These are phyloP conservation scores for Hyles euphorbiae DNA, from an alignment of 1,140 invertebrate species.

Conservation along the genomic window DNA sequence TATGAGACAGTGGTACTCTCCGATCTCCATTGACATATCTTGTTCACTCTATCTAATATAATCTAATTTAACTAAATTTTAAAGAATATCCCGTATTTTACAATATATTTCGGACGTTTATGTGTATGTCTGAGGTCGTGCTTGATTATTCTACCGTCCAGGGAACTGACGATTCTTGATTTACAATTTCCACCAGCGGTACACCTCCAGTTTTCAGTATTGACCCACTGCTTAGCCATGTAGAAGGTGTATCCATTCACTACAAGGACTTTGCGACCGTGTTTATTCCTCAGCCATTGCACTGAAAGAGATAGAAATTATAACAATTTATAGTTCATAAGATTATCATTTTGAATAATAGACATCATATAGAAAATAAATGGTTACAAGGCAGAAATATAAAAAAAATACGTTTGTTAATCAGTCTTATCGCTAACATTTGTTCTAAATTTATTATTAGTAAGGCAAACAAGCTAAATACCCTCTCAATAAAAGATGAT, in stretches of 20 bases:
- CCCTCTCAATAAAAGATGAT: no score
- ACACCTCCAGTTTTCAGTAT: background rate
- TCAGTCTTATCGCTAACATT: background rate
- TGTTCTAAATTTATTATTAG: background rate
- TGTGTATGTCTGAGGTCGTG: background rate
- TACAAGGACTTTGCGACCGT: background rate
- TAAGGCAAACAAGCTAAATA: no score
- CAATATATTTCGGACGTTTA: background rate
- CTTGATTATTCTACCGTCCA: background rate
- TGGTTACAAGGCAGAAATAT: background rate
- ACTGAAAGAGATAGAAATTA: conserved; percentile 1
- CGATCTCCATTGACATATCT: no score
- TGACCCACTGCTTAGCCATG: background rate
- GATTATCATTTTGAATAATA: background rate
- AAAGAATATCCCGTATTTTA: background rate
- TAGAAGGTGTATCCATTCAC: conserved; percentile 10
- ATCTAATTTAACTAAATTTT: background rate
- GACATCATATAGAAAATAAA: background rate
- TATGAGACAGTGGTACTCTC: no score
- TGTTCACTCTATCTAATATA: no score
- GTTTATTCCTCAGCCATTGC: conserved; percentile 5
- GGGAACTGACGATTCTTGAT: background rate
- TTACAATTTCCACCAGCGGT: background rate
- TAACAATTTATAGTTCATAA: background rate
- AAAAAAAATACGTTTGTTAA: background rate